These are phyloP conservation scores for Leptocoma aspasia DNA, from an alignment of 2,113 vertebrate species.

Conservation along the genomic window DNA sequence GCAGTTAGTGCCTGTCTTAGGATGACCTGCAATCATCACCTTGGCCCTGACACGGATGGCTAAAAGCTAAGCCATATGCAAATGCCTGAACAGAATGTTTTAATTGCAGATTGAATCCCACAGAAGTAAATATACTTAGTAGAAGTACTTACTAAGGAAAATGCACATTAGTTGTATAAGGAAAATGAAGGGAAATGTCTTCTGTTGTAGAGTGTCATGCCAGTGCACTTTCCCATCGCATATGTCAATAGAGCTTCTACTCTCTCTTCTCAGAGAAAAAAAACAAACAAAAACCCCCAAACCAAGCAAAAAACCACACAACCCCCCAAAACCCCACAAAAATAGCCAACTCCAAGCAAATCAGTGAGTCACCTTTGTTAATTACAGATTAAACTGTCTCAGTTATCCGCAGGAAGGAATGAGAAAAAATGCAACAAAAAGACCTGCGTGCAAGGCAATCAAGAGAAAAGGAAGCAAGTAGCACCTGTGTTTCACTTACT, in stretches of 20 bases:
- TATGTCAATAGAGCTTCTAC: background rate
- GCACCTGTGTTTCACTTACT: background rate
- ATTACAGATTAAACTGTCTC: background rate
- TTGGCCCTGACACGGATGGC: rapidly evolving
- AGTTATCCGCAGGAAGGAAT: background rate
- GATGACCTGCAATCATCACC: background rate
- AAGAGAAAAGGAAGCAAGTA: background rate
- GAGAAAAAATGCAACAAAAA: background rate
- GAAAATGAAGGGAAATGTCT: background rate
- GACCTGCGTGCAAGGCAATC: background rate
- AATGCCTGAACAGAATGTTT: background rate
- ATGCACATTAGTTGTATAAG: background rate
- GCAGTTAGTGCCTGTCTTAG: background rate
- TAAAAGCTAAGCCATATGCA: background rate
- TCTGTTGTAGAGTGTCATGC: background rate
- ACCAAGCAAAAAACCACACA: background rate
- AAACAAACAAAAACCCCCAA: background rate
- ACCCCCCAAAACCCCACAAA: rapidly evolving
- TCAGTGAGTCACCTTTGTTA: background rate
- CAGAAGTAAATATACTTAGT: background rate
- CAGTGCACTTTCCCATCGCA: background rate
- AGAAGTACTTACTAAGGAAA: background rate
- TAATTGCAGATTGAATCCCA: background rate
- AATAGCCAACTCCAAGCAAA: background rate
- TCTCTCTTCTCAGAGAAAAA: background rate